phyloP scores from a whole-genome alignment of 1,140 invertebrate genomes.

The Oryzaephilus surinamensis region DNA sequence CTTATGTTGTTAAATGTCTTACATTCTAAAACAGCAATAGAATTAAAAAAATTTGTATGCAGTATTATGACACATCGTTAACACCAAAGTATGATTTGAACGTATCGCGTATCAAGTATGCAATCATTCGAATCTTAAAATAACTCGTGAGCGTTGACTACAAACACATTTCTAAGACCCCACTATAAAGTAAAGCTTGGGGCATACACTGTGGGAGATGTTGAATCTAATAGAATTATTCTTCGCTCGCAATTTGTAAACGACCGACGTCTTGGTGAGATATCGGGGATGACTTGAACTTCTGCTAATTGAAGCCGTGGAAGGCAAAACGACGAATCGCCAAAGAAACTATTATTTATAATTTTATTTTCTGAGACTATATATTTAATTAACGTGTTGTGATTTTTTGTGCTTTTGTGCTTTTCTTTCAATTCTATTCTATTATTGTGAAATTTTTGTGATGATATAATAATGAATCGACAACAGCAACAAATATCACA shows the following conservation, averaged over 20 bases:
- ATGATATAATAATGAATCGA: slow-evolving; percentile 36
- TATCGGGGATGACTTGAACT: slow-evolving; percentile 74
- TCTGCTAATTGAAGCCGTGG: slow-evolving; percentile 60
- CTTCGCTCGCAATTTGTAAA: slow-evolving; percentile 72
- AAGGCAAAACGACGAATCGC: slow-evolving; percentile 33
- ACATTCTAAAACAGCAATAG: too few relatives aligned
- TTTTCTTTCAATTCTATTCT: slow-evolving; percentile 21
- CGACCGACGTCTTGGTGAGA: slow-evolving; percentile 76
- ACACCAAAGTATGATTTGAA: too few relatives aligned
- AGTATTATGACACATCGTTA: too few relatives aligned
- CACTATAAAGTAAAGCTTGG: slow-evolving; percentile 30
- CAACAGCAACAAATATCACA: slow-evolving; percentile 39
- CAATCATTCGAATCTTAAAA: too few relatives aligned
- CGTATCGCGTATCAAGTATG: slow-evolving; percentile 9
- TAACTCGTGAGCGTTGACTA: too few relatives aligned
- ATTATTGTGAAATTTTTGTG: slow-evolving; percentile 31
- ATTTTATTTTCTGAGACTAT: background rate
- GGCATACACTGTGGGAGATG: slow-evolving; percentile 33
- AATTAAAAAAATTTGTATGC: too few relatives aligned
- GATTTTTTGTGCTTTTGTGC: slow-evolving; percentile 26
- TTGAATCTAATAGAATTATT: slow-evolving; percentile 49
- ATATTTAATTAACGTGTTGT: slow-evolving; percentile 14
- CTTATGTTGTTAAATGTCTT: too few relatives aligned
- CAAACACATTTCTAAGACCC: too few relatives aligned
- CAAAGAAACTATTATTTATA: slow-evolving; percentile 16